Evolutionary conservation across 2,888 invertebrate genomes (phyloP), one percentile per base, ranked within the genome.

Genomic region (Mesochorus sp.): DNA sequence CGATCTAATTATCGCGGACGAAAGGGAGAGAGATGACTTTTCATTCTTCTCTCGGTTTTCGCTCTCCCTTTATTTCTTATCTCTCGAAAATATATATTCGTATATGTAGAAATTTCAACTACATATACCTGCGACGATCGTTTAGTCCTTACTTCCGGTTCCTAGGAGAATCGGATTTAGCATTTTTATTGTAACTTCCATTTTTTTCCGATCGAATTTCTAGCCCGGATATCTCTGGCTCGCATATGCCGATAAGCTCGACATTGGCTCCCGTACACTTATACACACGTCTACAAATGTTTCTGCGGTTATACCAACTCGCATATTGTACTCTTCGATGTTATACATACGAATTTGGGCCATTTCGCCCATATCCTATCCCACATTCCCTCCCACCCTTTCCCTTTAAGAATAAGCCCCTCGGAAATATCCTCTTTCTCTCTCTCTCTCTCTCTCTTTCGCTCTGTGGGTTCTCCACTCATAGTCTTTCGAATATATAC

Each of bases 131-230:
- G 5, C 5, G 3, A 47, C 14, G 24, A 59, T 67, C 74, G 74
- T 67, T 74, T 61, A 74, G 55, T 66, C 37, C n/a, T 34, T 14
- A n/a, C 47, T 34, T 26, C 2, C 14, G 1, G 5, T 4, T 39
- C 6, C 47, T 21, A 28, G 1, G 17, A 17, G 26, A 62, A 68
- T 77, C 47, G 72, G 62, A 76, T 72, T 77, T 72, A 76, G 26
- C 71, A 62, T 73, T 77, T 77, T 72, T 73, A 77, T 73, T 64
- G 72, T 57, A 62, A 77, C 47, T 62, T 59, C 72, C 67, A 12
- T 42, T 68, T 44, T 68, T 57, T 57, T 47, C 55, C 68, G 34
- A 39, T 73, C 47, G 72, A 66, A 68, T 77, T 67, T 72, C 57
- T 39, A 44, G n/a, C 17, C 14, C 28, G 55, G 72, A 37, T 59